Percentiles rank a stretch among this genome's conserved stretches.
Evolutionary conservation across 2,113 vertebrate species (phyloP).

Genomic region (Lycaon pictus): DNA sequence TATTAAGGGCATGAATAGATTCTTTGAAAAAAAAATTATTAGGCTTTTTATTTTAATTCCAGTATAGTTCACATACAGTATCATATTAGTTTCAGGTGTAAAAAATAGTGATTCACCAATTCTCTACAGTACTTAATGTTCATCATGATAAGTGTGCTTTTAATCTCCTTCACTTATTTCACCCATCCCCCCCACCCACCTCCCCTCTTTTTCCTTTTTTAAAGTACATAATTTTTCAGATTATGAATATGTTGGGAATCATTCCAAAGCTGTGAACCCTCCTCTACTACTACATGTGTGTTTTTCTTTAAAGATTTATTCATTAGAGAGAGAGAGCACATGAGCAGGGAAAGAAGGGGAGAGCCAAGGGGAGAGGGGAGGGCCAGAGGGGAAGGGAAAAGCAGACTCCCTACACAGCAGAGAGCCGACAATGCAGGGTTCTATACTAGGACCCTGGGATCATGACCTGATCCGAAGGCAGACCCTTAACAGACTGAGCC

Average conservation of each 20-base stretch:
- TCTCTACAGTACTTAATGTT: not conserved
- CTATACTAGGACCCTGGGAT: not conserved
- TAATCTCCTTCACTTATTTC: not conserved
- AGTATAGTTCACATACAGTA: not conserved
- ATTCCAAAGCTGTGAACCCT: not conserved
- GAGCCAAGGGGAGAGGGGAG: not conserved
- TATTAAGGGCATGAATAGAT: not conserved
- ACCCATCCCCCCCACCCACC: not conserved
- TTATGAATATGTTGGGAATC: not conserved
- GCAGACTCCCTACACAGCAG: not conserved
- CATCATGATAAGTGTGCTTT: not conserved
- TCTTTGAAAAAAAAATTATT: accelerated
- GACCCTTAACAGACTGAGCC: not conserved
- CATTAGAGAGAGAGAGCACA: not conserved
- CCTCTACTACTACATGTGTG: not conserved
- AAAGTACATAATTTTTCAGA: not conserved
- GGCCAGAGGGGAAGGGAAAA: not conserved
- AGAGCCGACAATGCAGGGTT: not conserved
- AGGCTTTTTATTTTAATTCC: not conserved
- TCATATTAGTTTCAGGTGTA: not conserved
- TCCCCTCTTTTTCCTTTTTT: not conserved
- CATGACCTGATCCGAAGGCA: not conserved
- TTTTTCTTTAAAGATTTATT: not conserved
- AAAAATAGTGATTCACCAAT: not conserved
- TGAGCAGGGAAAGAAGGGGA: too few species aligned